Base-by-base conservation (phyloP, 1,140 invertebrate species). In the Temnothorax nylanderi region DNA sequence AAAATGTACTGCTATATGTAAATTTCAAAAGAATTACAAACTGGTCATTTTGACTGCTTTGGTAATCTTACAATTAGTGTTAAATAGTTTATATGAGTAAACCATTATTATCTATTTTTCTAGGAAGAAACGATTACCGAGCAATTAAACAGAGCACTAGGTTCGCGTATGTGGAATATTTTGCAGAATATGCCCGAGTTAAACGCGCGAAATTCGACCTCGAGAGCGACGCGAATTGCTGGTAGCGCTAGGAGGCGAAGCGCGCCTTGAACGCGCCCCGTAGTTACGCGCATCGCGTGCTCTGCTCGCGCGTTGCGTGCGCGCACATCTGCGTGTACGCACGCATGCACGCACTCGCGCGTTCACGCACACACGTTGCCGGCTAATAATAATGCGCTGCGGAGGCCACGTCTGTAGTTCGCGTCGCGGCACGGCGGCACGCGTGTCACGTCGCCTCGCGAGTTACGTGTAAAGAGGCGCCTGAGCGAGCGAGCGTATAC, bases 351-450 rank as follows among this genome's bases (percentile, higher is more conserved):
- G 84, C 78, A 90, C 88, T 85, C 87, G 87, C 90, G 87, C 89
- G 90, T 76, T 41, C 82, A 90, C 89, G 89, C 88, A 90, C 89
- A 89, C 91, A 91, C 88, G 88, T 92, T 77, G 56, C 34, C 56
- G 76, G 86, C 89, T 91, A 91, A 91, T 92, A 89, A 92, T 89
- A 91, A 87, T 88, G 37, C 88, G 41, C 54, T 58, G 75, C 85
- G 86, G 85, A 92, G 90, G 90, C 87, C 80, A 74, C 54, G 80
- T 82, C 26, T 41, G 67, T 60, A 44, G 80, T 84, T 74, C 54
- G 80, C 80, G 44, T 75, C 58, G 69, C 54, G 80, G 1, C n/a
- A n/a, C n/a, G n/a, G n/a, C n/a, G 26, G 80, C 80, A 84, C 80
- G 80, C 80, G 80, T 84, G 80, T 84, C 80, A 75, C 69, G 69